Base-by-base conservation (phyloP, 1,140 invertebrate species). In the Heliconius eleuchia region DNA sequence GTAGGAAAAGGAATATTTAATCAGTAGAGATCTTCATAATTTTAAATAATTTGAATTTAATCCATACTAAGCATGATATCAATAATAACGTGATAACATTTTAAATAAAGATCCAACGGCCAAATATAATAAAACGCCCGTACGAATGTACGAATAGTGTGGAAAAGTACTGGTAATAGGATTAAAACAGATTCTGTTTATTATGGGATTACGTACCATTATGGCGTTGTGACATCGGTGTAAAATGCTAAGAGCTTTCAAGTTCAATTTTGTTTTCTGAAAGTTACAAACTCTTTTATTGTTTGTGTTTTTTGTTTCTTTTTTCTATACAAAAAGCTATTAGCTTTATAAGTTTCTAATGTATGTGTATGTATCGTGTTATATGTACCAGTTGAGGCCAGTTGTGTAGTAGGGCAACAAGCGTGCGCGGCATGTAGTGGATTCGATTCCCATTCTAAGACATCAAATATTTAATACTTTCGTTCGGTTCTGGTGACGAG, bases 131-230 rank as follows among this genome's bases (percentile, higher is more conserved):
- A 42, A 75, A 75, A 60, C 60, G 39, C 66, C 50, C 3, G 72
- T 50, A 74, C 73, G 13, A 46, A 46, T 8, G 66, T 66, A 66
- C 60, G 73, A 80, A 77, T 76, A 80, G 79, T 75, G 79, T 80
- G 79, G 73, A 66, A 77, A 80, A 76, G 75, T 52, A 52, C 50
- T 19, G 16, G 50, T 80, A 80, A 80, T 73, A 80, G 79, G 79
- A 80, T 80, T 77, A 76, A 57, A 60, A 66, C 74, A 76, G 60
- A 76, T 76, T 60, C 74, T 72, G 57, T 76, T 76, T 76, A 66
- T 76, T 76, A 76, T 42, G 30, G 74, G 74, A 76, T 76, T 76
- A 76, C 74, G 46, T 66, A 60, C 70, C 74, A 66, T 76, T 76
- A 76, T 66, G 74, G 74, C 70, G 52, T 23, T 77, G 76, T 77